A percentile compares a stretch with the other conserved stretches of the same genome.
Evolutionary conservation across 2,797 vertebrate species (phyloP).

Genomic region (Mormyrops boulengeri): DNA sequence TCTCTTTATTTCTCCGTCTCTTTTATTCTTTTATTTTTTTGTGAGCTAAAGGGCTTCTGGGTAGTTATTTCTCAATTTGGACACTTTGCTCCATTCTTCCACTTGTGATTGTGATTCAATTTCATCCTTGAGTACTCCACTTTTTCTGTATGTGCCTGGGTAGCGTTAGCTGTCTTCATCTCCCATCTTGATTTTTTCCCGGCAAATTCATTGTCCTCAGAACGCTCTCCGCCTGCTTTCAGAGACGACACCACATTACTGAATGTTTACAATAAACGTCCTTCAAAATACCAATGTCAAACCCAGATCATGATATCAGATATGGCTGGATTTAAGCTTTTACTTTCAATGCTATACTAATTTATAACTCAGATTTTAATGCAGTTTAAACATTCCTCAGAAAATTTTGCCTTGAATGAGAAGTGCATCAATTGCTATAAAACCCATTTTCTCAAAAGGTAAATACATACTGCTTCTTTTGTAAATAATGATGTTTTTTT

Average conservation of each 20-base stretch:
- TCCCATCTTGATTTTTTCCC: not conserved
- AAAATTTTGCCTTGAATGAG: not conserved
- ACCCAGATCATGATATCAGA: not conserved
- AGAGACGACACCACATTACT: not conserved
- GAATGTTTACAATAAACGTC: not conserved
- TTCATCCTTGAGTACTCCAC: constrained; percentile 23
- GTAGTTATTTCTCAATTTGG: constrained; percentile 26
- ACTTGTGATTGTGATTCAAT: constrained; percentile 18
- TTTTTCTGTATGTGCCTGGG: not conserved
- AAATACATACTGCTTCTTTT: not conserved
- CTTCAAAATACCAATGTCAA: not conserved
- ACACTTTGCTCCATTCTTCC: constrained; percentile 11
- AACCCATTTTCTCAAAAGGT: not conserved
- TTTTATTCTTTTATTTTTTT: constrained; percentile 4
- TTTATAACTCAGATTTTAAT: not conserved
- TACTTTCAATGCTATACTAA: not conserved
- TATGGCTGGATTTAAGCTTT: not conserved
- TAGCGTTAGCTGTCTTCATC: not conserved
- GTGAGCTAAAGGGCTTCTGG: not conserved
- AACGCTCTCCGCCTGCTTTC: not conserved
- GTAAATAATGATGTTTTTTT: not conserved
- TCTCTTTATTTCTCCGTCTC: not conserved
- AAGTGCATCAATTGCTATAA: not conserved
- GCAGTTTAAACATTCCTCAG: not conserved
- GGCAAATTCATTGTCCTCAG: not conserved